Conservation (phyloP, 2,888 invertebrate genomes). For the Nasonia oneida region DNA sequence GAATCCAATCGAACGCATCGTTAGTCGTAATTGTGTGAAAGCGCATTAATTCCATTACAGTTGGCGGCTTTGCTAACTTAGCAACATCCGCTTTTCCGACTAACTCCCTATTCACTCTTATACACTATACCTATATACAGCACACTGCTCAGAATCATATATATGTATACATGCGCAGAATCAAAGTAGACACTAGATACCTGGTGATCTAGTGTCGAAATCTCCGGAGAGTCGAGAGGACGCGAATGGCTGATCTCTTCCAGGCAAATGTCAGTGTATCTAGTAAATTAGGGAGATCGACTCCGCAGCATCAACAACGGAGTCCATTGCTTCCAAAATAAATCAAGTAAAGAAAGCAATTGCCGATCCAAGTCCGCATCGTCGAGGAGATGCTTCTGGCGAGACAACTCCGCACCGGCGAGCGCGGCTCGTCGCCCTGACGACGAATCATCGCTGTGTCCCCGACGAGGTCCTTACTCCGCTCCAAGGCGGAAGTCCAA, state of each 20-base stretch:
- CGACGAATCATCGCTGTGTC: background rate
- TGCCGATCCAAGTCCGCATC: background rate
- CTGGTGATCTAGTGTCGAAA: slow-evolving; percentile 1
- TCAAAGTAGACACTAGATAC: background rate
- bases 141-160: too few species aligned
- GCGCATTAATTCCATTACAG: too few species aligned
- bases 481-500: background rate
- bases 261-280: background rate
- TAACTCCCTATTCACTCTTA: background rate
- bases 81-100: background rate
- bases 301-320: background rate
- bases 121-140: background rate
- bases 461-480: background rate
- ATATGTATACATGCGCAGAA: background rate
- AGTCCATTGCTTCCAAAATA: background rate
- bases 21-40: too few species aligned
- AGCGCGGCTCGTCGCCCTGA: background rate
- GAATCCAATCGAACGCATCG: too few species aligned
- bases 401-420: background rate
- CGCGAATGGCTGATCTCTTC: background rate
- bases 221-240: background rate
- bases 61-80: too few species aligned
- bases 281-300: background rate
- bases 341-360: background rate
- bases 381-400: background rate